A percentile compares a stretch with the other conserved stretches of the same genome.
These are phyloP conservation scores for Heliothis virescens DNA, from an alignment of 1,140 invertebrate species.

Conservation along the genomic window DNA sequence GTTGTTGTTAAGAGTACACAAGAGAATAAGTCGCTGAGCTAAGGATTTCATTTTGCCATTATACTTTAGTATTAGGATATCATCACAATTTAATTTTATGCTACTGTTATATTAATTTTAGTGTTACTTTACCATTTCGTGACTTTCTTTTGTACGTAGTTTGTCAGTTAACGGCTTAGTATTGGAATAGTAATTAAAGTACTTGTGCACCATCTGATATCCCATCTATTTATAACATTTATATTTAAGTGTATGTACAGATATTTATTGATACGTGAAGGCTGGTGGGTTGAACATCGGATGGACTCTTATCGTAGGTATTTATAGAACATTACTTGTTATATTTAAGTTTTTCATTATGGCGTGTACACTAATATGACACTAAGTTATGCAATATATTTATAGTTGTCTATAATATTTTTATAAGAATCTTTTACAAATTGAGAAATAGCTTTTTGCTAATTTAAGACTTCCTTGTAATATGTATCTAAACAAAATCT, in stretches of 20 bases:
- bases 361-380: conserved; percentile 69
- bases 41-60: conserved; percentile 67
- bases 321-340: conserved; percentile 66
- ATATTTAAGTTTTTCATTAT: conserved; percentile 69
- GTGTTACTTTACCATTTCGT: conserved; percentile 49
- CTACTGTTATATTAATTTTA: conserved; percentile 60
- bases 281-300: conserved; percentile 68
- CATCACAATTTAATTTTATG: conserved; percentile 66
- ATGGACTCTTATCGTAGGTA: conserved; percentile 57
- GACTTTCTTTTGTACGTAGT: conserved; percentile 54
- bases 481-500: conserved; percentile 50
- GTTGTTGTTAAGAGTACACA: conserved; percentile 62
- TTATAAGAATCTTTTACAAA: conserved; percentile 75
- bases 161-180: conserved; percentile 46
- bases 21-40: conserved; percentile 55
- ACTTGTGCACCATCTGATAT: conserved; percentile 57
- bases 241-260: conserved; percentile 74
- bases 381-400: conserved; percentile 76
- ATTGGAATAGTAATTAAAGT: conserved; percentile 39
- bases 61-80: conserved; percentile 63
- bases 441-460: conserved; percentile 66
- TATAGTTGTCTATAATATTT: conserved; percentile 75
- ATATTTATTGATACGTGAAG: conserved; percentile 80
- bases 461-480: conserved; percentile 60
- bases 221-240: conserved; percentile 63